phyloP scores from a whole-genome alignment of 2,888 invertebrate genomes.

The Ennomos quercinarius region DNA sequence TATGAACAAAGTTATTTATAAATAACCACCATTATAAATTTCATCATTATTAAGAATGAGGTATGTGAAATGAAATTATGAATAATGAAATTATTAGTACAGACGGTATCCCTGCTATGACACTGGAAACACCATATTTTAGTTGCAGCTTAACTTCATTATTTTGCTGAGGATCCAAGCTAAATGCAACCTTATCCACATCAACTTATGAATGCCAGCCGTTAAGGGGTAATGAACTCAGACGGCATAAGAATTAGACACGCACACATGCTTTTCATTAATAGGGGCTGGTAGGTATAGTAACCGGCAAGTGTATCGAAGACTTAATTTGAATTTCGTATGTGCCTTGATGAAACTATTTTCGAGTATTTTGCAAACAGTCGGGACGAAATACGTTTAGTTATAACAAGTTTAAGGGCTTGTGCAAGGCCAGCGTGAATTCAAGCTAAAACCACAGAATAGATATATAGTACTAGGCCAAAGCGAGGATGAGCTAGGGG shows the following conservation, averaged over 20 bases:
- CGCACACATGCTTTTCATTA: slow-evolving; percentile 70
- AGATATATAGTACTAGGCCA: no score
- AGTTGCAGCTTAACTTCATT: slow-evolving; percentile 40
- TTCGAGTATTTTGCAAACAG: slow-evolving; percentile 50
- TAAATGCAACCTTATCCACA: slow-evolving; percentile 24
- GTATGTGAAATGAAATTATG: no score
- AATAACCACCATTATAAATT: no score
- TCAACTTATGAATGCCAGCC: slow-evolving; percentile 1
- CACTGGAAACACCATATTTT: slow-evolving; percentile 39
- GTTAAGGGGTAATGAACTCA: slow-evolving; percentile 28
- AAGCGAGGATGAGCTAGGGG: no score
- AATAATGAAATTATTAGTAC: no score
- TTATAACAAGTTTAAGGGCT: no score
- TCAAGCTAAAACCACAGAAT: no score
- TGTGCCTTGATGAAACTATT: slow-evolving; percentile 48
- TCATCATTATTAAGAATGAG: no score
- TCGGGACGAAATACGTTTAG: no score
- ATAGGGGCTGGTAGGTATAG: slow-evolving; percentile 59
- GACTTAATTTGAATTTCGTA: slow-evolving; percentile 62
- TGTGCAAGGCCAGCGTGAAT: no score
- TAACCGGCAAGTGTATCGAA: slow-evolving; percentile 54
- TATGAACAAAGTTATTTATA: no score
- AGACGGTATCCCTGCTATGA: no score
- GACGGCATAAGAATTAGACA: slow-evolving; percentile 59
- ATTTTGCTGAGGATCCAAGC: slow-evolving; percentile 5